Evolutionary conservation across 2,113 vertebrate species (phyloP), one percentile per base, ranked within the genome.

Genomic region (Columba janthina): DNA sequence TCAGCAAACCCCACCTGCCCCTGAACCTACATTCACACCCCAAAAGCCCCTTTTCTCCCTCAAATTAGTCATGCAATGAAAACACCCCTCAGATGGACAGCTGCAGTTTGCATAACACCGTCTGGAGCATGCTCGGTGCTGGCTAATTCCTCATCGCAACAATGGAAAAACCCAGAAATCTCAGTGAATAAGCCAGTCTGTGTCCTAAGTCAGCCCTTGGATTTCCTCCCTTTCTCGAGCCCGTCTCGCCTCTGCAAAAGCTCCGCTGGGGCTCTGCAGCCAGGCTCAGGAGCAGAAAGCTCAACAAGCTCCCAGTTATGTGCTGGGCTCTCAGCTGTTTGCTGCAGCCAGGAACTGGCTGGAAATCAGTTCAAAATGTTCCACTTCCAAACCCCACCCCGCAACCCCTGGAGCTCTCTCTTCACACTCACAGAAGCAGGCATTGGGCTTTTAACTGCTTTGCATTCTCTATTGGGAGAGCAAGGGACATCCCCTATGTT

Each of bases 131-230:
- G 12, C 95, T 81, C 54, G 1, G 57, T 2, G 9, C 90, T 42
- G 75, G 75, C 83, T 28, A 15, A 70, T 57, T 83, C 92, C 97
- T 94, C 82, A 1, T 42, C 29, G 94, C 97, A 97, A 97, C 97
- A 97, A 97, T 97, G 97, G 97, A 97, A 97, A 97, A 97, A 97
- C 79, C 90, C 96, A 97, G 96, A 70, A 90, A 95, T 62, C 93
- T 62, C 6, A 0, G 57, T 85, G 94, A 94, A 97, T 91, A 83
- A 97, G 84, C 53, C 90, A 40, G 78, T 67, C 94, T 97, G 93
- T 97, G 96, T 95, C 95, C 93, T 92, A 95, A 97, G 69, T 75
- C 97, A 97, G 95, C 89, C 92, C 76, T 94, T 97, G 96, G 97
- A 97, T 90, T 96, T 93, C 90, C 94, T 96, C 96, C 79, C 92